These are phyloP conservation scores for Amphiura filiformis DNA, from an alignment of 35 echinoderm and acorn worm genomes.

Conservation along the genomic window DNA sequence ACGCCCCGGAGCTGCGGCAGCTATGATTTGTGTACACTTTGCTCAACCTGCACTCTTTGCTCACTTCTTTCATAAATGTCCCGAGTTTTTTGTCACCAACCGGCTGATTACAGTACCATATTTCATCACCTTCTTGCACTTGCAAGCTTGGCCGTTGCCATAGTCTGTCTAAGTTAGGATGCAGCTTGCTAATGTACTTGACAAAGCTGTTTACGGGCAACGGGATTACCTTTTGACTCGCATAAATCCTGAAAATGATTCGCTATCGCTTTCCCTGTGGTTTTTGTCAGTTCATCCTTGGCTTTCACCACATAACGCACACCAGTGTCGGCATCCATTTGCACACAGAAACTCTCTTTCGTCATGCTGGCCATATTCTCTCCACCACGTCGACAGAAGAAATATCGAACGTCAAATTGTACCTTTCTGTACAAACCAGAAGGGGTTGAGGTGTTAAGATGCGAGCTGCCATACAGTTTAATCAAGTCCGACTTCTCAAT, in stretches of 20 bases:
- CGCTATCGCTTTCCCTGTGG: background rate
- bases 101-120: background rate
- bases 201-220: background rate
- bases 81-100: background rate
- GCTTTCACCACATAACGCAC: background rate
- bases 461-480: background rate
- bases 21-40: no score
- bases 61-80: no score
- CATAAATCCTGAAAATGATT: background rate
- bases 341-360: background rate
- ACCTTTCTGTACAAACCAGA: background rate
- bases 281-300: background rate
- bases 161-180: background rate
- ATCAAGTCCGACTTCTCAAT: background rate
- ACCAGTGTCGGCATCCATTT: background rate
- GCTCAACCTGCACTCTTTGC: no score
- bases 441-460: background rate
- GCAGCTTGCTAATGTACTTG: background rate
- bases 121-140: background rate
- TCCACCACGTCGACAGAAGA: background rate
- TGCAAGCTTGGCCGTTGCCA: background rate
- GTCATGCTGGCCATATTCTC: background rate
- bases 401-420: background rate
- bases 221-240: background rate
- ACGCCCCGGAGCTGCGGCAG: no score